These are phyloP conservation scores for Tetramorium bicarinatum DNA, from an alignment of 2,888 invertebrate genomes.

Conservation along the genomic window DNA sequence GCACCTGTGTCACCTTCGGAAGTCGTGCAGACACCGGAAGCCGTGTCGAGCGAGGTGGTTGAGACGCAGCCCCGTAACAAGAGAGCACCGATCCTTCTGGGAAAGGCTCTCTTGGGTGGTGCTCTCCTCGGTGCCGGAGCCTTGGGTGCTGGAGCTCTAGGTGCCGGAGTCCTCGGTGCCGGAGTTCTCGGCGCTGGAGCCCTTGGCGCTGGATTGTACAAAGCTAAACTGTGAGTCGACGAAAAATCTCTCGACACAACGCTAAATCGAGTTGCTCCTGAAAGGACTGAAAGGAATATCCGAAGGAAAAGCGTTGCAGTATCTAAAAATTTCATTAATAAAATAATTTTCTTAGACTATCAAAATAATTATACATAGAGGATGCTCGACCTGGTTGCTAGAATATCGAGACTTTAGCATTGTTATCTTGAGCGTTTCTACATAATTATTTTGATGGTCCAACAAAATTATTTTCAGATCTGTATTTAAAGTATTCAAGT, in stretches of 20 bases:
- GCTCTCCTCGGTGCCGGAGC: slow-evolving; percentile 74
- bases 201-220: slow-evolving; percentile 73
- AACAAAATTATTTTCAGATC: no score
- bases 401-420: no score
- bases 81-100: slow-evolving; percentile 70
- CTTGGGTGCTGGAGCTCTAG: slow-evolving; percentile 67
- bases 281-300: neutral
- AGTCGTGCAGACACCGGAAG: neutral
- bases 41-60: neutral
- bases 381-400: no score
- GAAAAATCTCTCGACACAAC: neutral
- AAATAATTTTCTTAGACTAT: no score
- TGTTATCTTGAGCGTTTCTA: no score
- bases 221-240: slow-evolving; percentile 74
- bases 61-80: slow-evolving; percentile 66
- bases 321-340: no score
- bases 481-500: no score
- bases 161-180: slow-evolving; percentile 60
- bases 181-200: slow-evolving; percentile 69
- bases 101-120: slow-evolving; percentile 71
- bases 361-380: no score
- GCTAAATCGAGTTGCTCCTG: neutral
- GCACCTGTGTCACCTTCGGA: neutral
- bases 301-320: neutral
- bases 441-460: no score